A percentile compares a stretch with the other conserved stretches of the same genome.
phyloP scores from a whole-genome alignment of 2,113 vertebrate genomes.

The Python bivittatus region DNA sequence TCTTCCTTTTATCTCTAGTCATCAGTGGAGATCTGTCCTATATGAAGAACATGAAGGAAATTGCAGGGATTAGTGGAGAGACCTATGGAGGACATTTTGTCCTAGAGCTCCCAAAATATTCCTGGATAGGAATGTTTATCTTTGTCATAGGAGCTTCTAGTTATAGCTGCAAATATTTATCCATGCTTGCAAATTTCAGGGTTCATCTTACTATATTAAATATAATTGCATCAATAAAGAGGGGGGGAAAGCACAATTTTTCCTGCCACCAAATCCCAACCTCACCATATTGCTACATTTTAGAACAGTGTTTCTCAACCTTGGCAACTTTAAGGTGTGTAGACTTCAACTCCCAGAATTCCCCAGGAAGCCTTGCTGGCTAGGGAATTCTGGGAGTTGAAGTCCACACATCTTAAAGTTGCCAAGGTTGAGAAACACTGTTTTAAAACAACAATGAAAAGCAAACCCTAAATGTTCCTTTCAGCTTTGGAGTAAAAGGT shows the following conservation, averaged over 20 bases:
- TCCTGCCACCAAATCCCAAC: slow-evolving; percentile 5
- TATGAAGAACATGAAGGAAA: neutral
- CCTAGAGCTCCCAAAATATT: neutral
- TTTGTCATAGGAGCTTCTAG: neutral
- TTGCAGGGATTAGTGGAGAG: neutral
- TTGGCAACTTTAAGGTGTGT: too few species aligned
- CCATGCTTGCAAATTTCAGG: neutral
- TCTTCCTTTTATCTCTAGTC: neutral
- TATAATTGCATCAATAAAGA: neutral
- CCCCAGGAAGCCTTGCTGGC: too few species aligned
- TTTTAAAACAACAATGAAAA: neutral
- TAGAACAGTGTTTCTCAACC: too few species aligned
- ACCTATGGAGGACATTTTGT: neutral
- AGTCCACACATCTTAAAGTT: too few species aligned
- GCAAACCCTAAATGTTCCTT: neutral
- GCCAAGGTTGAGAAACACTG: too few species aligned
- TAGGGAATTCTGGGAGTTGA: too few species aligned
- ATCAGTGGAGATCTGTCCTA: neutral
- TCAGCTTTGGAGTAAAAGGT: accelerated
- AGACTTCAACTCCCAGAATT: too few species aligned
- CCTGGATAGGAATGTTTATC: neutral
- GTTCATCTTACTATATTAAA: neutral
- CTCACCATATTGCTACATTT: neutral
- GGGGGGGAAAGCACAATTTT: neutral
- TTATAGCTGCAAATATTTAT: neutral